Percentiles rank a stretch among this genome's conserved stretches.
phyloP scores from a whole-genome alignment of 37 sponge, comb jelly and placozoan genomes.

The Hexactinellida sp. region DNA sequence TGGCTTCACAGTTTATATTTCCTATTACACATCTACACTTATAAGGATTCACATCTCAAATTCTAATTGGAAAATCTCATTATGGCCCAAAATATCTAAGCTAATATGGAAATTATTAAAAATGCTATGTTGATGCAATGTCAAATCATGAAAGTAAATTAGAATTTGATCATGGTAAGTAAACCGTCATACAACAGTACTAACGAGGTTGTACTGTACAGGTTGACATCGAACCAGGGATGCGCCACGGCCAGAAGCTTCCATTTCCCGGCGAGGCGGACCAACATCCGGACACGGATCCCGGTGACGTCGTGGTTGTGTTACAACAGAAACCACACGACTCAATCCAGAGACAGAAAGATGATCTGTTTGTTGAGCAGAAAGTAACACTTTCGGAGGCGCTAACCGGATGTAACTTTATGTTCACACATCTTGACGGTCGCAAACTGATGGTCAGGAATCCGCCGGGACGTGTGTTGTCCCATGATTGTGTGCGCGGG shows the following conservation, averaged over 20 bases:
- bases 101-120: too few relatives aligned
- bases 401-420: constrained; percentile 54
- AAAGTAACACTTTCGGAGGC: constrained; percentile 72
- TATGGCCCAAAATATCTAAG: too few relatives aligned
- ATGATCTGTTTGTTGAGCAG: constrained; percentile 60
- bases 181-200: too few relatives aligned
- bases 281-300: constrained; percentile 63
- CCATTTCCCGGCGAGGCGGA: constrained; percentile 60
- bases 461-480: constrained; percentile 41
- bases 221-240: constrained; percentile 62
- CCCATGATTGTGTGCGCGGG: constrained; percentile 40
- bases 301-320: constrained; percentile 79
- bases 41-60: too few relatives aligned
- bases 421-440: constrained; percentile 64
- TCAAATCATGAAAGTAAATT: too few relatives aligned
- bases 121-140: too few relatives aligned
- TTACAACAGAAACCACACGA: constrained; percentile 59
- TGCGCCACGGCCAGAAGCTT: constrained; percentile 66
- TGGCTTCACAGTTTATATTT: too few relatives aligned
- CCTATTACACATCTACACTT: too few relatives aligned
- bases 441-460: constrained; percentile 34
- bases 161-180: too few relatives aligned
- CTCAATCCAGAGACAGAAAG: constrained; percentile 39
- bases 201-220: too few relatives aligned
- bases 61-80: too few relatives aligned